Percentiles rank a stretch among this genome's conserved stretches.
Evolutionary conservation across 2,113 vertebrate genomes (phyloP).

Genomic region (Bostrychus sinensis): DNA sequence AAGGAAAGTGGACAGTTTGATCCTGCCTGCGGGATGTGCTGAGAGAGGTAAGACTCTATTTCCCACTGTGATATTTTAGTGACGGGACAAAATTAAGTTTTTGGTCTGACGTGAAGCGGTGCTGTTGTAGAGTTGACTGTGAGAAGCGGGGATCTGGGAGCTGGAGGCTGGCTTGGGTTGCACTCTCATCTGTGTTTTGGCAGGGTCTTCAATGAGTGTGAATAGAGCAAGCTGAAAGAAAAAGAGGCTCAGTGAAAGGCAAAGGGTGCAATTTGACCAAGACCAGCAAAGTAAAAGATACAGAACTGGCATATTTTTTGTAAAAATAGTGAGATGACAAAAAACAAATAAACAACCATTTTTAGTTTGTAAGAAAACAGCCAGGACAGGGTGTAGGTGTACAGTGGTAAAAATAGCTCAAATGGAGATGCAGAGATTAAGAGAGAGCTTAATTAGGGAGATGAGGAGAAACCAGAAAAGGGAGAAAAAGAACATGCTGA

Average conservation of each 20-base stretch:
- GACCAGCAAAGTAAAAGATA: slow-evolving; percentile 32
- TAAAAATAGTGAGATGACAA: slow-evolving; percentile 26
- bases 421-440: slow-evolving; percentile 65
- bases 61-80: slow-evolving; percentile 26
- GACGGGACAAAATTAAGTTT: slow-evolving; percentile 24
- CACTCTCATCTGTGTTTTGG: slow-evolving; percentile 74
- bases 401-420: slow-evolving; percentile 66
- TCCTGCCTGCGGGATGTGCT: slow-evolving; percentile 64
- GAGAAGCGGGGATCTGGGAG: slow-evolving; percentile 27
- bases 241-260: slow-evolving; percentile 73
- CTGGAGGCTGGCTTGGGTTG: slow-evolving; percentile 51
- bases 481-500: slow-evolving; percentile 32
- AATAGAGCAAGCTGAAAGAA: slow-evolving; percentile 75
- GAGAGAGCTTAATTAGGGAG: slow-evolving; percentile 66
- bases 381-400: slow-evolving; percentile 41
- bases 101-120: slow-evolving; percentile 8
- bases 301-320: background rate
- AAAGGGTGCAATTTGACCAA: slow-evolving; percentile 76
- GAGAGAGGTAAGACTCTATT: slow-evolving; percentile 66
- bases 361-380: background rate
- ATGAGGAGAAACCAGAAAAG: slow-evolving; percentile 25
- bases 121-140: slow-evolving; percentile 33
- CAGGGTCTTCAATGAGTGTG: slow-evolving; percentile 69
- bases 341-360: background rate
- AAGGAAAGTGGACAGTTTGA: slow-evolving; percentile 66